Conservation (phyloP, 2,888 invertebrate genomes). For the Linnaemya vulpina region DNA sequence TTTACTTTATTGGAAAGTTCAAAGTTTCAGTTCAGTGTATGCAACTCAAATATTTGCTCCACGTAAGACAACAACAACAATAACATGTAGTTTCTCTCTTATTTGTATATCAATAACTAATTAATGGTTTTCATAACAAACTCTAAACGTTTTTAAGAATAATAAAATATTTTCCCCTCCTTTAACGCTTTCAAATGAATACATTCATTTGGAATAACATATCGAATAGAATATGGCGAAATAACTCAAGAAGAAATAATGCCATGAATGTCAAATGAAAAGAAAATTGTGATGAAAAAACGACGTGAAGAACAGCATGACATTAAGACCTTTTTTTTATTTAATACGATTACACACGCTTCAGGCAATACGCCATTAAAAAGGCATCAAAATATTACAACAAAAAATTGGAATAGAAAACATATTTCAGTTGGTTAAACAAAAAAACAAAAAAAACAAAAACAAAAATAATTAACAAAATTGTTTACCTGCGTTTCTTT, state of each 20-base stretch:
- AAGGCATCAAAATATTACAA: conserved; percentile 27
- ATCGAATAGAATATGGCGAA: background rate
- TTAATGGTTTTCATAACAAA: background rate
- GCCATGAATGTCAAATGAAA: conserved; percentile 27
- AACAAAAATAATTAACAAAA: no score
- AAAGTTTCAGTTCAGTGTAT: conserved; percentile 15
- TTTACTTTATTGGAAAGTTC: background rate
- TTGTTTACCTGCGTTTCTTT: background rate
- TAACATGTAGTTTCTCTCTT: background rate
- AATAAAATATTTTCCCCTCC: background rate
- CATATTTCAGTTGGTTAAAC: conserved; percentile 20
- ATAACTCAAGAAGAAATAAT: conserved; percentile 2
- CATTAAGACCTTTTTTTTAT: conserved; percentile 58
- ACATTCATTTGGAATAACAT: background rate
- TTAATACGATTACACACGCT: conserved; percentile 65
- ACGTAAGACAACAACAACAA: background rate
- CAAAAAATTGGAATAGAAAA: conserved; percentile 1
- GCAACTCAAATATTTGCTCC: background rate
- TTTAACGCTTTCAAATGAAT: background rate
- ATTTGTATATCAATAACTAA: background rate
- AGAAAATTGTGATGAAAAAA: conserved; percentile 18
- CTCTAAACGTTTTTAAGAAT: background rate
- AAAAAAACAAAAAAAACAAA: background rate
- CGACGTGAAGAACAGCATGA: conserved; percentile 15
- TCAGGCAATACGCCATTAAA: conserved; percentile 59